Conservation (phyloP, 2,888 invertebrate species). For the Drosophila histrio region DNA sequence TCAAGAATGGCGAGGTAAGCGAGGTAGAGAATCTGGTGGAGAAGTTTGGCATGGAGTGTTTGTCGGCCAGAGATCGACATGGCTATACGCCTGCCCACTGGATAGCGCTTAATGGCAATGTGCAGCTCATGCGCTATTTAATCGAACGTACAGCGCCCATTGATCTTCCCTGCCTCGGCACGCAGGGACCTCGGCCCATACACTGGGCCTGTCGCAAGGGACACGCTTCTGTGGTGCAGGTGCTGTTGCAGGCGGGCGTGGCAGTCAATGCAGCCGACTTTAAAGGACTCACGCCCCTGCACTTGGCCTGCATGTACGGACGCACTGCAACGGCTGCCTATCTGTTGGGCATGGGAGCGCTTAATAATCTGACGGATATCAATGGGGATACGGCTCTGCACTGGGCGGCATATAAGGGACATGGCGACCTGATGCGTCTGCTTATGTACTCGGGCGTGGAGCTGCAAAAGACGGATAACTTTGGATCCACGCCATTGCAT, state of each 20-base stretch:
- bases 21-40: constrained; percentile 94
- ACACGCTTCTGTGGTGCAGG: constrained; percentile 94
- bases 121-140: constrained; percentile 94
- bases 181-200: constrained; percentile 92
- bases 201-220: constrained; percentile 98
- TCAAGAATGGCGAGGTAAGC: constrained; percentile 92
- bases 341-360: constrained; percentile 94
- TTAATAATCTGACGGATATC: constrained; percentile 93
- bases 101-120: constrained; percentile 93
- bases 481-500: constrained; percentile 96
- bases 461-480: constrained; percentile 94
- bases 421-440: constrained; percentile 93
- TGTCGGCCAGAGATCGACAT: constrained; percentile 94
- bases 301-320: constrained; percentile 97
- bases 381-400: constrained; percentile 97
- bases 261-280: constrained; percentile 95
- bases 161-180: constrained; percentile 92
- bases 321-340: constrained; percentile 95
- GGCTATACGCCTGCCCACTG: constrained; percentile 97
- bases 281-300: constrained; percentile 93
- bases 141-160: constrained; percentile 93
- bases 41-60: constrained; percentile 90
- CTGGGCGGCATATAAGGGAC: constrained; percentile 97
- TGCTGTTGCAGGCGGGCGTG: constrained; percentile 91
- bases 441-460: constrained; percentile 96